Percentiles rank a stretch among this genome's conserved stretches.
Conservation (phyloP, 2,888 invertebrate genomes). For the Caenorhabditis sp. region DNA sequence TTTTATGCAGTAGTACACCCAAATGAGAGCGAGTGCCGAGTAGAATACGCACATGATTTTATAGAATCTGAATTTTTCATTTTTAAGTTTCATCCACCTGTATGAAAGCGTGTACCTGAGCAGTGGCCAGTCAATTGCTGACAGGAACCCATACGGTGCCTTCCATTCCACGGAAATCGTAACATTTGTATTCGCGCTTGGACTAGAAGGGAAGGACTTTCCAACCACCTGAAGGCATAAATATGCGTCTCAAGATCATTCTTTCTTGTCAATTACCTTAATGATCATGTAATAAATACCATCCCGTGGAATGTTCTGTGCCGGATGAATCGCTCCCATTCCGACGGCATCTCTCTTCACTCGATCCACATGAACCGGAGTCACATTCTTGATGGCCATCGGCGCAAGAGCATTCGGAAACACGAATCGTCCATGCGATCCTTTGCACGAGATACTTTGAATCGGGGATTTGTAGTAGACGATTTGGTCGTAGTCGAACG, state of each 20-base stretch:
- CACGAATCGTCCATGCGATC: constrained; percentile 55
- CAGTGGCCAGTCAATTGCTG: constrained; percentile 91
- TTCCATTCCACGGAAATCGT: constrained; percentile 67
- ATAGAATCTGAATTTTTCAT: constrained; percentile 89
- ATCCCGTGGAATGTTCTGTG: constrained; percentile 72
- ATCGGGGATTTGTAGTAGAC: constrained; percentile 73
- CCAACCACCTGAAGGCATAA: constrained; percentile 45
- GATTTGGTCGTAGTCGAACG: constrained; percentile 66
- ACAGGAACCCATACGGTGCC: constrained; percentile 86
- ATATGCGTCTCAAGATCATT: not conserved
- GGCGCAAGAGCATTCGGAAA: constrained; percentile 50
- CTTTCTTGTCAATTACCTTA: constrained; percentile 59
- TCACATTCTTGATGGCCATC: constrained; percentile 50
- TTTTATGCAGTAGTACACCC: constrained; percentile 88
- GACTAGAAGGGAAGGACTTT: constrained; percentile 37
- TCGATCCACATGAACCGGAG: constrained; percentile 53
- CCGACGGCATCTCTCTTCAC: constrained; percentile 43
- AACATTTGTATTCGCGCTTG: constrained; percentile 50
- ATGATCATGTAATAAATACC: constrained; percentile 77
- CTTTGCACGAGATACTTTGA: constrained; percentile 69
- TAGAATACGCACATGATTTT: constrained; percentile 91
- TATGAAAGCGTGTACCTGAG: constrained; percentile 81
- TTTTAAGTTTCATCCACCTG: too few species aligned
- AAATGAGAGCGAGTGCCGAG: constrained; percentile 87
- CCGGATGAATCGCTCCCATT: constrained; percentile 74